These are phyloP conservation scores for Sarcophaga carnaria DNA, from an alignment of 2,888 invertebrate species.

Conservation along the genomic window DNA sequence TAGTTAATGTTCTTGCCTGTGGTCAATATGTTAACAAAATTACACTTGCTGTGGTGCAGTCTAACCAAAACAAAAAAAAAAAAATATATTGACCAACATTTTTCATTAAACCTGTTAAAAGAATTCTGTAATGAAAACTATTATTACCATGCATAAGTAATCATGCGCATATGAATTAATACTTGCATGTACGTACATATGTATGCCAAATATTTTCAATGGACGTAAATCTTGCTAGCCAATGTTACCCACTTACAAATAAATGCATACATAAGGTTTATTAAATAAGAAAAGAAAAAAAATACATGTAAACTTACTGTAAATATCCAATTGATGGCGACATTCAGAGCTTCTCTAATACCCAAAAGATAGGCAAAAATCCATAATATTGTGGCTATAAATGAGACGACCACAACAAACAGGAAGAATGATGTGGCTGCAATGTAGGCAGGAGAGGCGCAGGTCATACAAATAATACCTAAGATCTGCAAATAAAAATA, in stretches of 20 bases:
- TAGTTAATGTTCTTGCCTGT: conserved; percentile 12
- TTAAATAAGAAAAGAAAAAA: conserved; percentile 1
- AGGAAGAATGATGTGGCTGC: conserved; percentile 90
- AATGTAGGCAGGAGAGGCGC: conserved; percentile 87
- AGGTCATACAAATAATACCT: conserved; percentile 92
- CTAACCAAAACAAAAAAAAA: too few relatives aligned
- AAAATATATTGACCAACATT: conserved; percentile 14
- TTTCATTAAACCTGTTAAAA: conserved; percentile 23
- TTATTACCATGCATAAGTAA: neutral
- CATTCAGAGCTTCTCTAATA: conserved; percentile 88
- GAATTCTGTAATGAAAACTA: conserved; percentile 7
- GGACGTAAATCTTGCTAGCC: neutral
- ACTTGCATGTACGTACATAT: neutral
- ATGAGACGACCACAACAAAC: conserved; percentile 91
- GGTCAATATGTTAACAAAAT: conserved; percentile 24
- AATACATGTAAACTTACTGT: conserved; percentile 84
- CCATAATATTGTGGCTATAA: conserved; percentile 92
- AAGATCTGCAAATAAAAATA: conserved; percentile 85
- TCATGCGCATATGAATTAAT: neutral
- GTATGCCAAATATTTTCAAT: neutral
- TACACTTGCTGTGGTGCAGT: neutral
- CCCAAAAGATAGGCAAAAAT: conserved; percentile 90
- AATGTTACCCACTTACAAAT: neutral
- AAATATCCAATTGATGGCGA: conserved; percentile 92
- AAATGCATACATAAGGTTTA: neutral